Evolutionary conservation across 2,797 vertebrate species (phyloP).

Genomic region (Microctenopoma steveboyesi): DNA sequence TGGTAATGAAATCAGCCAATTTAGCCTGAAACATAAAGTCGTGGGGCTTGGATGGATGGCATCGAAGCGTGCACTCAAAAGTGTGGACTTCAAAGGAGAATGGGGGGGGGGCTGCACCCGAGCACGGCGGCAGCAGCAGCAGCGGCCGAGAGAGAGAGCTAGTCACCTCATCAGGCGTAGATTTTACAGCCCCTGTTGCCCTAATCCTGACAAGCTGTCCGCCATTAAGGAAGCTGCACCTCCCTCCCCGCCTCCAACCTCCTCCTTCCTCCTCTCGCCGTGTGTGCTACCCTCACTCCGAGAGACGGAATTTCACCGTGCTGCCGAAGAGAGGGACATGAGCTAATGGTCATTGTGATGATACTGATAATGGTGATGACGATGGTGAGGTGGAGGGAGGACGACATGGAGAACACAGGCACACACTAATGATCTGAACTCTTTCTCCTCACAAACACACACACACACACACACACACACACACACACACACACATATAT

Average conservation of each 20-base stretch:
- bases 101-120: constrained; percentile 44
- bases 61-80: constrained; percentile 66
- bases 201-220: constrained; percentile 84
- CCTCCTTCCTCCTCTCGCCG: neutral
- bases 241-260: constrained; percentile 29
- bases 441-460: constrained; percentile 6
- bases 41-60: constrained; percentile 48
- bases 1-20: constrained; percentile 84
- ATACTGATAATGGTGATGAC: constrained; percentile 17
- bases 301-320: constrained; percentile 29
- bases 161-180: constrained; percentile 79
- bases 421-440: constrained; percentile 37
- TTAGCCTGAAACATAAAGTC: constrained; percentile 78
- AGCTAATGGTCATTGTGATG: constrained; percentile 33
- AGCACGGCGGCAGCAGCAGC: constrained; percentile 48
- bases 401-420: neutral
- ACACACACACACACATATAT: neutral
- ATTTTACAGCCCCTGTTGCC: constrained; percentile 77
- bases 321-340: constrained; percentile 37
- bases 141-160: constrained; percentile 58
- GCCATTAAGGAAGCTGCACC: constrained; percentile 68
- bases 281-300: neutral
- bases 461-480: constrained; percentile 1
- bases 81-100: constrained; percentile 74
- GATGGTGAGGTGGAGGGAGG: neutral